Evolutionary conservation across 53 echinoderm and acorn worm genomes (phyloP).

Genomic region (Crossaster papposus): DNA sequence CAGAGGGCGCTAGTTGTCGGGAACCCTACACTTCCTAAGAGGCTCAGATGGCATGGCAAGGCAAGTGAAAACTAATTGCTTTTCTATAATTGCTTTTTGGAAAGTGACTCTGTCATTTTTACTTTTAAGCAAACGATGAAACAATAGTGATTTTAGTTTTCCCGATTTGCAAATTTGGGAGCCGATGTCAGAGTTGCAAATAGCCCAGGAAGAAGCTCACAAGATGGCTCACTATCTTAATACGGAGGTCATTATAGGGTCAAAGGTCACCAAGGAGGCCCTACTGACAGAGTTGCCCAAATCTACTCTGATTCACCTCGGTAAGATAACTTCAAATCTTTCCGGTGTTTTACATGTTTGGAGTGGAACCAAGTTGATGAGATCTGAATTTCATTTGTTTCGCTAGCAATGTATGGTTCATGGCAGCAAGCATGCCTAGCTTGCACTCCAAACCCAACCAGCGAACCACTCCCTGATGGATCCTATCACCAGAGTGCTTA

Average conservation of each 20-base stretch:
- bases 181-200: conserved; percentile 70
- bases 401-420: conserved; percentile 72
- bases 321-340: conserved; percentile 51
- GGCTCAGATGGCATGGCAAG: conserved; percentile 79
- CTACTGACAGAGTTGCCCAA: conserved; percentile 68
- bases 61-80: not conserved
- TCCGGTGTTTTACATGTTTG: not conserved
- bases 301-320: conserved; percentile 81
- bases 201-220: conserved; percentile 77
- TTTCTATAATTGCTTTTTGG: too few relatives aligned
- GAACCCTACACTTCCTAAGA: conserved; percentile 79
- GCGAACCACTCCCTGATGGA: conserved; percentile 57
- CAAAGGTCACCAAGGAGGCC: conserved; percentile 76
- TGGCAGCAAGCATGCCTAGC: conserved; percentile 83
- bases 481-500: conserved; percentile 68
- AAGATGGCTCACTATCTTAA: conserved; percentile 79
- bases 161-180: conserved; percentile 62
- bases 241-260: conserved; percentile 69
- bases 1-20: conserved; percentile 78
- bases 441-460: conserved; percentile 78
- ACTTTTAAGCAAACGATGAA: not conserved
- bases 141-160: too few relatives aligned
- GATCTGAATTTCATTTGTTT: not conserved
- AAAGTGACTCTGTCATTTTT: not conserved
- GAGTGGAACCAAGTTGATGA: not conserved